phyloP scores from a whole-genome alignment of 2,888 invertebrate species.

The Oscheius sp. region DNA sequence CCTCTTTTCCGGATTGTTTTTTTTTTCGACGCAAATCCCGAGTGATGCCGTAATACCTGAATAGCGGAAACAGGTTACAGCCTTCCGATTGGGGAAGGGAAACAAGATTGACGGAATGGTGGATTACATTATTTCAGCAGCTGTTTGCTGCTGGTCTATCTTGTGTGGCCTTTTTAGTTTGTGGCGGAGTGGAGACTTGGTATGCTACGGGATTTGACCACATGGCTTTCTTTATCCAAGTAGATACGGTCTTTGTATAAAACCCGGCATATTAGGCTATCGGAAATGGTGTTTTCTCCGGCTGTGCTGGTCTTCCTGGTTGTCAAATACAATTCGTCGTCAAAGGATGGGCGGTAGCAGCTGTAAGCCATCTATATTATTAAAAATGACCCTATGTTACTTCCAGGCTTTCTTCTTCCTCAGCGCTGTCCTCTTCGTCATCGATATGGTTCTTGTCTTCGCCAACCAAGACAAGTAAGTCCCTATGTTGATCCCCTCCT shows the following conservation, averaged over 20 bases:
- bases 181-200: constrained; percentile 69
- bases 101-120: constrained; percentile 7
- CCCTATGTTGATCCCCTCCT: neutral
- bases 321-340: constrained; percentile 69
- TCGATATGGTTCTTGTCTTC: constrained; percentile 64
- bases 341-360: constrained; percentile 69
- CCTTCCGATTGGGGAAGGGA: neutral
- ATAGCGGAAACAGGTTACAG: constrained; percentile 11
- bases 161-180: constrained; percentile 64
- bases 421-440: constrained; percentile 60
- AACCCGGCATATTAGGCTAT: constrained; percentile 38
- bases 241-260: neutral
- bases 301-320: constrained; percentile 68
- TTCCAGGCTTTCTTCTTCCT: constrained; percentile 68
- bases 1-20: constrained; percentile 1
- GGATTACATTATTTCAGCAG: constrained; percentile 57
- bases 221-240: constrained; percentile 67
- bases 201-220: constrained; percentile 67
- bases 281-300: constrained; percentile 55
- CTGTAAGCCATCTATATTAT: constrained; percentile 33
- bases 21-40: constrained; percentile 7
- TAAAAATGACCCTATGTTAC: neutral
- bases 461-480: constrained; percentile 62
- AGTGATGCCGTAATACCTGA: constrained; percentile 18
- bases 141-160: constrained; percentile 56